These are phyloP conservation scores for Atta cephalotes DNA, from an alignment of 1,140 invertebrate genomes.

Conservation along the genomic window DNA sequence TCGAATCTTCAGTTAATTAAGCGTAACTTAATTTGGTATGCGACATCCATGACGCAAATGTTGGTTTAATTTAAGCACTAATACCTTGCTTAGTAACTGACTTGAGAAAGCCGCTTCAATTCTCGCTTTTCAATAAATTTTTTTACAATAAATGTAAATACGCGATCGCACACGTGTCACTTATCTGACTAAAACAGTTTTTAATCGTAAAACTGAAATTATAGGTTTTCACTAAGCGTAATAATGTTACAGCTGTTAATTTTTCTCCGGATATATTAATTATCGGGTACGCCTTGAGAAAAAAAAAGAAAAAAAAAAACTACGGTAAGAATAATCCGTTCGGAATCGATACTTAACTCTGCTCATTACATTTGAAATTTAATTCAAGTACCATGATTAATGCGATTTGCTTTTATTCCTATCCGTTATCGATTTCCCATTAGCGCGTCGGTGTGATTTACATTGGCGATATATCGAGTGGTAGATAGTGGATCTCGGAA, in stretches of 20 bases:
- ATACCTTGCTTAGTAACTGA: not conserved
- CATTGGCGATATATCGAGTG: constrained; percentile 10
- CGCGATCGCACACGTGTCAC: constrained; percentile 10
- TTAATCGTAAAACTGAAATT: constrained; percentile 13
- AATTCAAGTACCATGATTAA: constrained; percentile 12
- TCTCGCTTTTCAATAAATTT: not conserved
- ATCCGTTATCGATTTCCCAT: constrained; percentile 37
- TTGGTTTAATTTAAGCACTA: constrained; percentile 29
- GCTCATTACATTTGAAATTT: constrained; percentile 2
- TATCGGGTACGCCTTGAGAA: not conserved
- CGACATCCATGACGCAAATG: constrained; percentile 13
- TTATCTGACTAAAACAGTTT: not conserved
- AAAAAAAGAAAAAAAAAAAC: not conserved
- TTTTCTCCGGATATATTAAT: constrained; percentile 39
- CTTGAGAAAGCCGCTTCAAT: not conserved
- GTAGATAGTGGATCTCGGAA: constrained; percentile 29
- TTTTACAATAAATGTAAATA: not conserved
- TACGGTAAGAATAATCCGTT: not conserved
- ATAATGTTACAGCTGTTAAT: constrained; percentile 2
- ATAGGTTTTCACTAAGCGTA: constrained; percentile 26
- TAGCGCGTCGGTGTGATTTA: constrained; percentile 16
- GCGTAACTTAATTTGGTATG: constrained; percentile 15
- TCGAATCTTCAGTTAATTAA: constrained; percentile 24
- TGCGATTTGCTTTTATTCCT: not conserved
- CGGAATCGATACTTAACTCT: constrained; percentile 7